Evolutionary conservation across 2,888 invertebrate species (phyloP).

Genomic region (Nematopogon swammerdamellus): DNA sequence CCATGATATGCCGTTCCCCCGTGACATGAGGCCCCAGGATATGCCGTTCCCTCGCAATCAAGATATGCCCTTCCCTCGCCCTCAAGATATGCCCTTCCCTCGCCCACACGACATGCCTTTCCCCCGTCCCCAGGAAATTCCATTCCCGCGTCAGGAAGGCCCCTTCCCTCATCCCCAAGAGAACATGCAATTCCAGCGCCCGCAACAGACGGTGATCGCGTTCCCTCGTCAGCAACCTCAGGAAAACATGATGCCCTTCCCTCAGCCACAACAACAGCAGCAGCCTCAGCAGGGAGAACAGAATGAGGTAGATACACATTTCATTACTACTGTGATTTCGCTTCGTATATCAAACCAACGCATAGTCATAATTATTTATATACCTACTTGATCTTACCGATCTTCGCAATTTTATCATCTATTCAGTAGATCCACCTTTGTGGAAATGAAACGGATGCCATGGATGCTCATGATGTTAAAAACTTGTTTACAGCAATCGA

Average conservation of each 20-base stretch:
- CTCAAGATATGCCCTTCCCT: not conserved
- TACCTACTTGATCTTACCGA: no score
- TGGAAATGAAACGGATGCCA: no score
- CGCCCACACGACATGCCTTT: not conserved
- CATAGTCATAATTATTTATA: no score
- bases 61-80: not conserved
- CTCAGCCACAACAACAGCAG: no score
- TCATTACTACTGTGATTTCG: no score
- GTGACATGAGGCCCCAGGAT: not conserved
- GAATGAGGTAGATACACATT: not conserved
- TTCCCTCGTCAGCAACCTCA: not conserved
- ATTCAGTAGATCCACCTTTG: no score
- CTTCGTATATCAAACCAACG: no score
- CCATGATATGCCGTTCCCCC: not conserved
- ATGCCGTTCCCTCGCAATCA: not conserved
- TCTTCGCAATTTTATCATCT: no score
- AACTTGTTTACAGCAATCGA: conserved; percentile 33
- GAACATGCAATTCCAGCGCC: not conserved
- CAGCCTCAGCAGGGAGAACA: not conserved
- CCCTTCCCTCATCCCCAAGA: not conserved
- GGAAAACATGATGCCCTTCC: not conserved
- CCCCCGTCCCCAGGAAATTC: not conserved
- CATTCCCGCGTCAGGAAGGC: not conserved
- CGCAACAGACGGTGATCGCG: not conserved
- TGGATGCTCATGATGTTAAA: no score